These are phyloP conservation scores for Thereva nobilitata DNA, from an alignment of 2,888 invertebrate genomes.

Conservation along the genomic window DNA sequence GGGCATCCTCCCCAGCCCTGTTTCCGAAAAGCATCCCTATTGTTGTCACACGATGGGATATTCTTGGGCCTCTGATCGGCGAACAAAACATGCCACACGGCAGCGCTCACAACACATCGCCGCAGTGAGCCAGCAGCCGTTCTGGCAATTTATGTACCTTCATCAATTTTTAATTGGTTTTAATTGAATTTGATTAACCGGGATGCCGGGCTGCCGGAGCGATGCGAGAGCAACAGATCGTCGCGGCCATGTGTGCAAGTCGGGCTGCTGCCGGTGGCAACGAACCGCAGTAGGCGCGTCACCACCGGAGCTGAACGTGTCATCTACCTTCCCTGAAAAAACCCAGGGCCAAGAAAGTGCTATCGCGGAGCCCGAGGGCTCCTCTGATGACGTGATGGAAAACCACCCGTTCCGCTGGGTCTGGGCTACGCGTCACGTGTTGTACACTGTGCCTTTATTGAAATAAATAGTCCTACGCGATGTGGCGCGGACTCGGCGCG, in stretches of 20 bases:
- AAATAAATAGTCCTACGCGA: conserved; percentile 33
- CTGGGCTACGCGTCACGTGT: conserved; percentile 18
- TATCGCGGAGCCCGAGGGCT: background rate
- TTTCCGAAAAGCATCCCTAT: too few relatives aligned
- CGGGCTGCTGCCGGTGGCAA: conserved; percentile 21
- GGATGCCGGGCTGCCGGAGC: conserved; percentile 20
- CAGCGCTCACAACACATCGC: conserved; percentile 11
- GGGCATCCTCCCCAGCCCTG: too few relatives aligned
- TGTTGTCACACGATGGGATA: too few relatives aligned
- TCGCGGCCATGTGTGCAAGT: background rate
- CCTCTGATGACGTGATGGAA: conserved; percentile 9
- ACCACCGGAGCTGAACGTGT: conserved; percentile 20
- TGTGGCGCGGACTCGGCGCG: conserved; percentile 11
- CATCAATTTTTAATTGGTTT: conserved; percentile 40
- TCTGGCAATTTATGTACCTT: conserved; percentile 36
- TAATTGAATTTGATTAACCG: conserved; percentile 40
- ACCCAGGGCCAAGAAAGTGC: conserved; percentile 6
- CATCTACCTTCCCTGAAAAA: conserved; percentile 11
- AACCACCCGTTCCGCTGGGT: conserved; percentile 22
- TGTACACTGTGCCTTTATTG: conserved; percentile 24
- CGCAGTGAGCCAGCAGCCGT: conserved; percentile 8
- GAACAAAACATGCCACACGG: conserved; percentile 1
- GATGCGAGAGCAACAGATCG: background rate
- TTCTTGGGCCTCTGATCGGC: too few relatives aligned
- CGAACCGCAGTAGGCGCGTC: background rate